Base-by-base conservation (phyloP, 2,888 invertebrate species). In the Xestia sexstrigata region DNA sequence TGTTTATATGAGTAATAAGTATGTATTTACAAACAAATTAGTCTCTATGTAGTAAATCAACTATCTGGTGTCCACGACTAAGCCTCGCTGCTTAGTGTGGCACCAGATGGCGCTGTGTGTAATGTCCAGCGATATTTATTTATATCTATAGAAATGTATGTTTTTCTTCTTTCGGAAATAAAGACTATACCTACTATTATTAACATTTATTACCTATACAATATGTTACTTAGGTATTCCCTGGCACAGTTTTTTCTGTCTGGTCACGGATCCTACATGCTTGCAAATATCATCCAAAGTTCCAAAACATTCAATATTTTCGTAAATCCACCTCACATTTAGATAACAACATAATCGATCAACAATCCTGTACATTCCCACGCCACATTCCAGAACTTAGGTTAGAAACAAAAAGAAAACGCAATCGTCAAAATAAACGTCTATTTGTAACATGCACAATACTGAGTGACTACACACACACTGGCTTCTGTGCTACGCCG, bases 371-470 rank as follows among this genome's bases (percentile, higher is more conserved):
- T 30, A 58, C 55, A 66, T 39, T 78, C 87, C 71, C 78, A 70
- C 83, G 69, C 60, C 70, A 82, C 74, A 74, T 86, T 66, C 68
- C 71, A 63, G 35, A 63, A 49, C 35, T 35, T 60, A 39, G 74
- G 72, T 42, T 67, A 39, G 58, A 55, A 62, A 77, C 45, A 76
- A 84, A 84, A 87, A 84, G 58, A 84, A 76, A 84, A 84, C 65
- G 13, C 63, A 72, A 70, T 70, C 11, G 23, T 76, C 68, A 52
- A 66, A 77, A 62, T 77, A 79, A 87, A 77, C 77, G 60, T 85
- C 73, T 84, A 87, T 87, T 85, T 71, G 74, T 58, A 73, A 62
- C 72, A 76, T 76, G 75, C 85, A 65, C 72, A 71, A 87, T 79
- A 84, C 74, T 67, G 47, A 74, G 8, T 11, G 42, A 35, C 55